Evolutionary conservation across 92 coral and sea anemone species (phyloP).

Genomic region (Heteractis magnifica): DNA sequence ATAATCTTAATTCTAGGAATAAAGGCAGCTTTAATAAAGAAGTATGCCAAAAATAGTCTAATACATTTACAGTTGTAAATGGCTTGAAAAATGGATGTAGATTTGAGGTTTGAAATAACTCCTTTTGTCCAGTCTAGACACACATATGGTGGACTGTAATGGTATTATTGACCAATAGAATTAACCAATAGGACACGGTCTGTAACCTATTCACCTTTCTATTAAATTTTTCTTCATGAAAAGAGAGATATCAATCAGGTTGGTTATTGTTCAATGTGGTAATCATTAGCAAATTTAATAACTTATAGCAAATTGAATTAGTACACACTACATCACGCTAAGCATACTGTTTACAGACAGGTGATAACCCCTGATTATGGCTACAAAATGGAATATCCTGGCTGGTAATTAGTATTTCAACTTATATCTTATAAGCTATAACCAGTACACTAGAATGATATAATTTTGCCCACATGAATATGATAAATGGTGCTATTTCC

Average conservation of each 20-base stretch:
- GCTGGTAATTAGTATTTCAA: no score
- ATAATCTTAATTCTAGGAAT: no score
- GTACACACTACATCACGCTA: neutral
- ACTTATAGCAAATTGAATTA: neutral
- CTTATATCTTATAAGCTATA: no score
- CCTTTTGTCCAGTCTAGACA: neutral
- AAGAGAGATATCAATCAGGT: neutral
- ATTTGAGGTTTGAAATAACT: neutral
- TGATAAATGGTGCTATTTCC: slow-evolving; percentile 10
- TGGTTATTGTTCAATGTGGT: neutral
- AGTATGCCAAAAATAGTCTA: no score
- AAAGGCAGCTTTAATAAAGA: no score
- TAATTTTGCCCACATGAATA: neutral
- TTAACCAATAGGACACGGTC: neutral
- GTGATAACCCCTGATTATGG: neutral
- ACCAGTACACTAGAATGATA: neutral
- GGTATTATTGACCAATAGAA: neutral
- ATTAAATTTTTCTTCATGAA: neutral
- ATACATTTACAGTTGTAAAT: no score
- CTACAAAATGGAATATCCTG: neutral
- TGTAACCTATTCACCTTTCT: slow-evolving; percentile 1
- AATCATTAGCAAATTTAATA: slow-evolving; percentile 2
- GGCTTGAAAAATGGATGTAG: no score
- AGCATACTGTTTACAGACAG: neutral
- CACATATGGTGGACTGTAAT: neutral